Percentiles rank a stretch among this genome's conserved stretches.
phyloP scores from a whole-genome alignment of 2,888 invertebrate species.

The Congeria kusceri region DNA sequence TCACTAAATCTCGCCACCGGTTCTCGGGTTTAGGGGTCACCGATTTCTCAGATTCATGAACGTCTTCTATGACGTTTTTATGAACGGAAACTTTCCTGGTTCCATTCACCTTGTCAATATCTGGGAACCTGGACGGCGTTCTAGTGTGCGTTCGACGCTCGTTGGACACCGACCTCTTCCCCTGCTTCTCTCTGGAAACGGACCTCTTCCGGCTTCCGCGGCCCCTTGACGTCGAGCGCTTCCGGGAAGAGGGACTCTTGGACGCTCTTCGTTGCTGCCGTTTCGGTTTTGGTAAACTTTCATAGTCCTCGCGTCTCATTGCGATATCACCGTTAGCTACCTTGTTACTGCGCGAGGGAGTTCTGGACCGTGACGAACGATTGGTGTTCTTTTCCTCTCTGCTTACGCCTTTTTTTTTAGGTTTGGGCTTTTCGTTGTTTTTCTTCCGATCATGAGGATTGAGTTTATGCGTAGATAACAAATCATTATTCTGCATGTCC shows the following conservation, averaged over 20 bases:
- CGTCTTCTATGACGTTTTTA: slow-evolving; percentile 21
- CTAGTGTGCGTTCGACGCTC: slow-evolving; percentile 1
- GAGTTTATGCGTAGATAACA: slow-evolving; percentile 6
- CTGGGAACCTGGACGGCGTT: slow-evolving; percentile 49
- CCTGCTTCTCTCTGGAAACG: slow-evolving; percentile 20
- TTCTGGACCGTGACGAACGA: slow-evolving; percentile 14
- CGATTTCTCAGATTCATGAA: slow-evolving; percentile 37
- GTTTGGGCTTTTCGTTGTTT: slow-evolving; percentile 2
- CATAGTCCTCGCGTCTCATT: slow-evolving; percentile 50
- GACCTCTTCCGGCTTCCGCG: slow-evolving; percentile 35
- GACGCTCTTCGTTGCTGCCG: slow-evolving; percentile 10
- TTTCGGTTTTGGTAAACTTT: slow-evolving; percentile 29
- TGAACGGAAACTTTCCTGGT: slow-evolving; percentile 10
- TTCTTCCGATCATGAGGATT: slow-evolving; percentile 4
- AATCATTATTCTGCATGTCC: slow-evolving; percentile 13
- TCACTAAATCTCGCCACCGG: slow-evolving; percentile 59
- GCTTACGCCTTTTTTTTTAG: neutral
- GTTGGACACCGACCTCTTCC: slow-evolving; percentile 31
- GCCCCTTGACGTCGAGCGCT: slow-evolving; percentile 29
- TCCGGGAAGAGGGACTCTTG: slow-evolving; percentile 16
- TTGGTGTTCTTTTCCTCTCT: neutral
- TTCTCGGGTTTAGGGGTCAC: slow-evolving; percentile 38
- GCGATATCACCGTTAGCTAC: slow-evolving; percentile 27
- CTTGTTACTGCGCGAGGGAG: slow-evolving; percentile 26
- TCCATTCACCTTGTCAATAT: slow-evolving; percentile 47